These are phyloP conservation scores for Papilio xuthus DNA, from an alignment of 1,140 invertebrate genomes.

Conservation along the genomic window DNA sequence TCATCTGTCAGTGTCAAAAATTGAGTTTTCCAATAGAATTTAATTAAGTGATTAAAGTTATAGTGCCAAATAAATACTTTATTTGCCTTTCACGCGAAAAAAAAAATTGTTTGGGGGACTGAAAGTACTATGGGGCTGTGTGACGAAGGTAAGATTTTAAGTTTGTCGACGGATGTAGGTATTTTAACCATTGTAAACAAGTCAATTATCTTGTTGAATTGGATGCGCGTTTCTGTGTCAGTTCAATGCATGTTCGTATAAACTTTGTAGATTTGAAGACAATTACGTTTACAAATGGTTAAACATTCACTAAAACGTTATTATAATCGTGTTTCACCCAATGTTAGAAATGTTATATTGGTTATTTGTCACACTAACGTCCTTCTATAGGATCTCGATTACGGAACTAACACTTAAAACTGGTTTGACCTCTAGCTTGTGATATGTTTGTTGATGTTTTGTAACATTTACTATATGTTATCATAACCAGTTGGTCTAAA, in stretches of 20 bases:
- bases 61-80: slow-evolving; percentile 1
- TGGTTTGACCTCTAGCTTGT: slow-evolving; percentile 62
- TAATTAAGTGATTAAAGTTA: slow-evolving; percentile 31
- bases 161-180: slow-evolving; percentile 40
- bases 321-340: not conserved
- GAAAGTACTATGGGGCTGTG: slow-evolving; percentile 63
- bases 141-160: slow-evolving; percentile 66
- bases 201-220: slow-evolving; percentile 62
- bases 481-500: slow-evolving; percentile 24
- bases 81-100: slow-evolving; percentile 5
- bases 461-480: slow-evolving; percentile 19
- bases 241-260: slow-evolving; percentile 22
- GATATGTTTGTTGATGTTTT: slow-evolving; percentile 54
- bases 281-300: slow-evolving; percentile 31
- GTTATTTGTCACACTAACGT: slow-evolving; percentile 53
- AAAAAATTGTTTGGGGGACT: not conserved
- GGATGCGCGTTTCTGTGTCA: slow-evolving; percentile 43
- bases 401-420: slow-evolving; percentile 60
- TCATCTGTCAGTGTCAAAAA: slow-evolving; percentile 37
- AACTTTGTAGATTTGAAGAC: slow-evolving; percentile 28
- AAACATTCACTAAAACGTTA: not conserved
- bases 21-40: slow-evolving; percentile 28
- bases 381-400: slow-evolving; percentile 49
- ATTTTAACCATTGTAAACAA: slow-evolving; percentile 59
- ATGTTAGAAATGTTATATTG: slow-evolving; percentile 42